Conservation (phyloP, 2,797 vertebrate species). For the Spondyliosoma cantharus region DNA sequence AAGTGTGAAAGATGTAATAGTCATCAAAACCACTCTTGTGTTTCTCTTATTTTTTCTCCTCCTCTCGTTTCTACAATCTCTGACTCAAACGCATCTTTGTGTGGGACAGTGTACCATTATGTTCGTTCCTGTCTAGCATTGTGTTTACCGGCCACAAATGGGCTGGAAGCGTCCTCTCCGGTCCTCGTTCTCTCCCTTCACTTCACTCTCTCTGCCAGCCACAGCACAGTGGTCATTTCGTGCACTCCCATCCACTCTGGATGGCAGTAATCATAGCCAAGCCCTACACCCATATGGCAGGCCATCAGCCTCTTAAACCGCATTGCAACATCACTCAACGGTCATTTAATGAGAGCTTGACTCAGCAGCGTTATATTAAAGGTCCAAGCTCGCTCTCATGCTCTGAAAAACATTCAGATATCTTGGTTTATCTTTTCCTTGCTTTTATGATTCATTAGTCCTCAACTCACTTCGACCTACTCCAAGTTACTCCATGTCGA, state of each 20-base stretch:
- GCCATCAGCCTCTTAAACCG: conserved; percentile 45
- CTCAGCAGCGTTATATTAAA: conserved; percentile 31
- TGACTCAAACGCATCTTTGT: not conserved
- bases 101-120: conserved; percentile 21
- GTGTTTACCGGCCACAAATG: conserved; percentile 32
- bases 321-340: conserved; percentile 53
- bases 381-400: conserved; percentile 4
- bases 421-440: conserved; percentile 14
- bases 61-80: not conserved
- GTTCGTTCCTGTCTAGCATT: conserved; percentile 20
- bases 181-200: conserved; percentile 21
- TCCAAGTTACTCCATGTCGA: not conserved
- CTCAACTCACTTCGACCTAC: not conserved
- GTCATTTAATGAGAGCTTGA: conserved; percentile 62
- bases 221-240: conserved; percentile 48
- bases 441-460: conserved; percentile 25
- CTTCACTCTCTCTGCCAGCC: conserved; percentile 31
- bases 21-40: not conserved
- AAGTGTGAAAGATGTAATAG: too few relatives aligned
- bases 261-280: conserved; percentile 50
- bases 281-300: conserved; percentile 53
- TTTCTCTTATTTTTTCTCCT: not conserved
- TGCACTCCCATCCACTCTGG: conserved; percentile 56
- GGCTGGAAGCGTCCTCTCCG: conserved; percentile 38
- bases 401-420: conserved; percentile 30